These are phyloP conservation scores for Bradypodion ventrale DNA, from an alignment of 2,797 vertebrate species.

Conservation along the genomic window DNA sequence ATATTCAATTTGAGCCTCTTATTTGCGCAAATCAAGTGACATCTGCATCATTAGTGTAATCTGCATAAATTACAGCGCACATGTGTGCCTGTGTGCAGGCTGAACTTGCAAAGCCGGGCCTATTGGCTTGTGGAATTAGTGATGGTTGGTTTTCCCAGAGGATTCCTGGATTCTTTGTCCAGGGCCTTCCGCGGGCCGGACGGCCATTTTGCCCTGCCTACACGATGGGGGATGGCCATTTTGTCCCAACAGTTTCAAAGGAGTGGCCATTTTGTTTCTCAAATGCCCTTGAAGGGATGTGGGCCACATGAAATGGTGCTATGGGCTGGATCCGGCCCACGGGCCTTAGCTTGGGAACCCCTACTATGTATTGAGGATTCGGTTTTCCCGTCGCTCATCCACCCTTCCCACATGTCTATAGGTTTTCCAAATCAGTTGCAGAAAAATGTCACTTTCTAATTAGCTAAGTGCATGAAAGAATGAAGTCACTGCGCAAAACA, in stretches of 20 bases:
- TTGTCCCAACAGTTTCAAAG: not conserved
- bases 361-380: no score
- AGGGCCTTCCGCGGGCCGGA: not conserved
- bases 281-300: no score
- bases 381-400: no score
- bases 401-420: not conserved
- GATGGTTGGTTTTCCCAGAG: not conserved
- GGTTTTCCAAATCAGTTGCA: not conserved
- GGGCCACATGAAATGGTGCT: no score
- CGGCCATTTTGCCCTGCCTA: not conserved
- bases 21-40: not conserved
- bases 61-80: not conserved
- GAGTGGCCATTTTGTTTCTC: no score
- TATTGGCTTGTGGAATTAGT: not conserved
- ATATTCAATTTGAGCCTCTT: not conserved
- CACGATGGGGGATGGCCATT: no score
- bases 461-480: not conserved
- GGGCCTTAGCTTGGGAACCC: no score
- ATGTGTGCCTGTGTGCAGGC: not conserved
- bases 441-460: no score
- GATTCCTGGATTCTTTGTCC: no score
- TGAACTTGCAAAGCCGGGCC: not conserved
- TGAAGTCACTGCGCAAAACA: not conserved
- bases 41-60: not conserved
- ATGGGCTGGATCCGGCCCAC: no score